Evolutionary conservation across 2,888 invertebrate species (phyloP), one percentile per base, ranked within the genome.

Genomic region (Cyclophora punctaria): DNA sequence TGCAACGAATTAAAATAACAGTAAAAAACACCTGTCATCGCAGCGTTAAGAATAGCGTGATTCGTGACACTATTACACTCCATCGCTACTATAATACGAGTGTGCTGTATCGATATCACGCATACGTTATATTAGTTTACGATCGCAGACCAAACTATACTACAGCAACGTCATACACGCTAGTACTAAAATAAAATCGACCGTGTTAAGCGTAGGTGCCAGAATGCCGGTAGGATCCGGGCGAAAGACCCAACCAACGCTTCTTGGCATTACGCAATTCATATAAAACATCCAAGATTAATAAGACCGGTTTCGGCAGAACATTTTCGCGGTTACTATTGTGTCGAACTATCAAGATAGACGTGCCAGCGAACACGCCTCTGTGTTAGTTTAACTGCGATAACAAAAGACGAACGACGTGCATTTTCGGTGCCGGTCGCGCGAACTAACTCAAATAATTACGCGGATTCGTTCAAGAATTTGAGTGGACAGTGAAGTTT

Each of bases 341-440:
- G 73, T 74, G 62, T 67, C 60, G 65, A 61, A 56, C 59, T 49
- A 70, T 73, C 75, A 71, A 72, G 73, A 79, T 75, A 61, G 66
- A 67, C 68, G 71, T 69, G 73, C 57, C 69, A 61, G 67, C 69
- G 69, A 68, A 67, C 63, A 66, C 71, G 64, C 59, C 63, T 66
- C 55, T 53, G 57, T 69, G 76, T 80, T 80, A 83, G 82, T 82
- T 67, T 69, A 64, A 69, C 67, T 52, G 71, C 75, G 81, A 80
- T 83, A 80, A 81, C 77, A 80, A 71, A 66, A 69, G 73, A 67
- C 62, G 70, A 55, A 72, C 71, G 79, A 80, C 81, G 82, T 78
- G 72, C 68, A 65, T 63, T 64, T 63, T 48, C 47, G 60, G 58
- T 60, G 50, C 50, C 44, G 58, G 57, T 7, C 35, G 37, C 42